phyloP scores from a whole-genome alignment of 2,113 vertebrate genomes.

The Petroica traversi region DNA sequence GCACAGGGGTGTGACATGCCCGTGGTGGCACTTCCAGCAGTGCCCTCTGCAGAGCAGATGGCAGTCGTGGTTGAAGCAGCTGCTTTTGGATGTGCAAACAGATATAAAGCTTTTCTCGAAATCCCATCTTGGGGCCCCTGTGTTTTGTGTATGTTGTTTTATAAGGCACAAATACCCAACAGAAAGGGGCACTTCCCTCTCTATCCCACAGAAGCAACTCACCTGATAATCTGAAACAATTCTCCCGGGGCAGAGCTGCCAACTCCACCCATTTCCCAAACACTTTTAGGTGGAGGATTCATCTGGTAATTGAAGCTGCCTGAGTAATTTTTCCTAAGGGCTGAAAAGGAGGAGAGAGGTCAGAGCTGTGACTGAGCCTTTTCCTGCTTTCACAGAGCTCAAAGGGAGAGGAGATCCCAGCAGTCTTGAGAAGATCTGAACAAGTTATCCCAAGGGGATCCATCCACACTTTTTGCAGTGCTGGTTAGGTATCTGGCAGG shows the following conservation, averaged over 20 bases:
- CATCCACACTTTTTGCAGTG: background rate
- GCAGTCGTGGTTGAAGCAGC: background rate
- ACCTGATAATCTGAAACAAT: constrained; percentile 51
- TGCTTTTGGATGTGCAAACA: background rate
- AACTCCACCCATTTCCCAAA: constrained; percentile 61
- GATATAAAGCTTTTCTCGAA: background rate
- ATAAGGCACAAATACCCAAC: background rate
- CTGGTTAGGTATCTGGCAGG: background rate
- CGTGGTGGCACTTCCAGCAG: background rate
- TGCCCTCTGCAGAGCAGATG: background rate
- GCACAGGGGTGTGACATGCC: background rate
- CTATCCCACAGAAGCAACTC: background rate
- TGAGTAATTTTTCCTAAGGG: background rate
- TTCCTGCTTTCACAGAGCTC: background rate
- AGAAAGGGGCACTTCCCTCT: background rate
- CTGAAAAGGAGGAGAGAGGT: background rate
- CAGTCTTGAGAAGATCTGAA: background rate
- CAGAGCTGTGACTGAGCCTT: background rate
- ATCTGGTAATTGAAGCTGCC: background rate
- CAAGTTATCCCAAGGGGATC: background rate
- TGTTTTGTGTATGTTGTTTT: background rate
- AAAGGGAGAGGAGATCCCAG: background rate
- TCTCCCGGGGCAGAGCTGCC: background rate
- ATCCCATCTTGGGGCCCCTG: background rate
- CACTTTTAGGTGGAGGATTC: constrained; percentile 57